Evolutionary conservation across 1,140 invertebrate species (phyloP).

Genomic region (Rhopalosiphum maidis): DNA sequence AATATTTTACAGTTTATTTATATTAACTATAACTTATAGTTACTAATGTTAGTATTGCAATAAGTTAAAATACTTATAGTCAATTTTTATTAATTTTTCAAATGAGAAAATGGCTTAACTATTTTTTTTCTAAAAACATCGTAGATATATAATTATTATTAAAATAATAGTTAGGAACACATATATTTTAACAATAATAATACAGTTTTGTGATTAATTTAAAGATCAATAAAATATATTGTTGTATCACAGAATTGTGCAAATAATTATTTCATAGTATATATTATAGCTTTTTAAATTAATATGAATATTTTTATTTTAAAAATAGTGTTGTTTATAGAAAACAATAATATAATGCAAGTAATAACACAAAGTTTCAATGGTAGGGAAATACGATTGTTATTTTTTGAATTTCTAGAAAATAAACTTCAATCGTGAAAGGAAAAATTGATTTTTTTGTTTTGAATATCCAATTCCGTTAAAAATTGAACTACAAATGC

Average conservation of each 20-base stretch:
- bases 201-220: background rate
- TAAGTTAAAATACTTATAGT: background rate
- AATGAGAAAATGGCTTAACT: background rate
- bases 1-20: too few species aligned
- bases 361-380: background rate
- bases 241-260: too few species aligned
- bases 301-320: background rate
- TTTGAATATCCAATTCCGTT: background rate
- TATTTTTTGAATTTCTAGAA: background rate
- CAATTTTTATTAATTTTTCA: background rate
- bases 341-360: background rate
- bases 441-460: background rate
- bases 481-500: background rate
- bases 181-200: background rate
- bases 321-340: background rate
- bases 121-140: background rate
- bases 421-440: background rate
- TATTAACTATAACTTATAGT: background rate
- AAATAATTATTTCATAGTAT: too few species aligned
- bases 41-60: background rate
- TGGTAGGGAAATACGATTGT: background rate
- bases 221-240: too few species aligned
- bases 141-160: background rate
- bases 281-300: background rate
- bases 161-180: too few species aligned